phyloP scores from a whole-genome alignment of 2,888 invertebrate genomes.

The Ischnura elegans region DNA sequence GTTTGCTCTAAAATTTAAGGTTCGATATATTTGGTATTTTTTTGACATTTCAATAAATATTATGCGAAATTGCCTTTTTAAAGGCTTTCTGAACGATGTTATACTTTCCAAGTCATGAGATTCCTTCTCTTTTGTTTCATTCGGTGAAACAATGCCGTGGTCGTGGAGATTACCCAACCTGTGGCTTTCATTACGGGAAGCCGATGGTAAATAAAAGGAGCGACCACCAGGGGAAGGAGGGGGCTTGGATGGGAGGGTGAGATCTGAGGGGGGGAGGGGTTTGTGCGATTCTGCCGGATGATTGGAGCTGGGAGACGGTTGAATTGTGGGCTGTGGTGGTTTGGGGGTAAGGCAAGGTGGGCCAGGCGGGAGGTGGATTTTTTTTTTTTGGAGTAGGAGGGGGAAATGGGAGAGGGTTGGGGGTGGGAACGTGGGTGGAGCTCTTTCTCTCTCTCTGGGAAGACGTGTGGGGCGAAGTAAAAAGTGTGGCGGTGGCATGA shows the following conservation, averaged over 20 bases:
- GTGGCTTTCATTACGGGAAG: constrained; percentile 63
- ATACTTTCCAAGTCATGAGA: too few relatives aligned
- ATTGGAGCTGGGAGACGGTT: background rate
- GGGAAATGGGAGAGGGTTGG: background rate
- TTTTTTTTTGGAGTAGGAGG: too few relatives aligned
- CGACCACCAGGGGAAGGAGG: background rate
- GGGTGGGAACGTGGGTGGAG: background rate
- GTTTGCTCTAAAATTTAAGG: too few relatives aligned
- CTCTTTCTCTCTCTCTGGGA: background rate
- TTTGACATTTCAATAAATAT: too few relatives aligned
- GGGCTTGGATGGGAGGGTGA: background rate
- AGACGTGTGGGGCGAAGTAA: background rate
- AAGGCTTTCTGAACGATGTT: too few relatives aligned
- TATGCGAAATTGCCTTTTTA: too few relatives aligned
- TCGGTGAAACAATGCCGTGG: constrained; percentile 49
- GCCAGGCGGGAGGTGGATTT: background rate
- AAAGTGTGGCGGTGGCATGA: background rate
- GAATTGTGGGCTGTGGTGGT: background rate
- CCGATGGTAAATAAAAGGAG: constrained; percentile 46
- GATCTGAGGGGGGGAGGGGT: background rate
- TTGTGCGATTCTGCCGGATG: background rate
- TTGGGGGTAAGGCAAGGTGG: background rate
- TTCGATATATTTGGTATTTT: too few relatives aligned
- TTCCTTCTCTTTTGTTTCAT: constrained; percentile 42
- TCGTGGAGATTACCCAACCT: constrained; percentile 65